Percentiles rank a stretch among this genome's conserved stretches.
Evolutionary conservation across 2,888 invertebrate genomes (phyloP).

Genomic region (Watsonalla cultraria): DNA sequence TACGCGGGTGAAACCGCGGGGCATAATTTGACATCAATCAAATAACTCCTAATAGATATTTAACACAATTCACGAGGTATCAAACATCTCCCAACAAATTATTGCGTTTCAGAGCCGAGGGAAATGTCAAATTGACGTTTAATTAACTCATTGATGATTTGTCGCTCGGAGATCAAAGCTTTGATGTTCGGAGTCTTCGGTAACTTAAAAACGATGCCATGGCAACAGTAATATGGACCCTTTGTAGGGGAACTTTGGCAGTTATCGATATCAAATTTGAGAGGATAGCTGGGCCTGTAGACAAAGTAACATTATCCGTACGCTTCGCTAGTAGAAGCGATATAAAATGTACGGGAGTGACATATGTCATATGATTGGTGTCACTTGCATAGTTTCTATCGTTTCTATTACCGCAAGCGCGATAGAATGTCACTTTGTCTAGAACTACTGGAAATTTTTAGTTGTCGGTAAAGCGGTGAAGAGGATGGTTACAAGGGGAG

Average conservation of each 20-base stretch:
- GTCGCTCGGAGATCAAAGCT: slow-evolving; percentile 49
- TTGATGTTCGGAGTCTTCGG: slow-evolving; percentile 30
- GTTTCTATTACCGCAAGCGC: no score
- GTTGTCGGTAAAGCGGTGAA: no score
- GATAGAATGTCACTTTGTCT: no score
- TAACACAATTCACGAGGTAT: background rate
- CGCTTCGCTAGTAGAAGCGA: no score
- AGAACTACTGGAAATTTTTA: no score
- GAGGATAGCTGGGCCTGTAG: no score
- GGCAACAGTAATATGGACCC: background rate
- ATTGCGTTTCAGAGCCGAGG: background rate
- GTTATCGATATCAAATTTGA: background rate
- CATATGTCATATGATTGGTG: no score
- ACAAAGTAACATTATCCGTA: no score
- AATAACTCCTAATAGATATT: background rate
- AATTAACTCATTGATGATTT: slow-evolving; percentile 62
- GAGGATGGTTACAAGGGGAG: no score
- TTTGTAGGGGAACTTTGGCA: background rate
- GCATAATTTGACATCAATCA: background rate
- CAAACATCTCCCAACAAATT: background rate
- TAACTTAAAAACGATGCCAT: slow-evolving; percentile 10
- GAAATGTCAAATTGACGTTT: slow-evolving; percentile 49
- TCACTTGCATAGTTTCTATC: no score
- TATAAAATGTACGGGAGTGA: no score
- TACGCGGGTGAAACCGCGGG: no score